Percentiles rank a stretch among this genome's conserved stretches.
These are phyloP conservation scores for Clarias magur DNA, from an alignment of 2,113 vertebrate genomes.

Conservation along the genomic window DNA sequence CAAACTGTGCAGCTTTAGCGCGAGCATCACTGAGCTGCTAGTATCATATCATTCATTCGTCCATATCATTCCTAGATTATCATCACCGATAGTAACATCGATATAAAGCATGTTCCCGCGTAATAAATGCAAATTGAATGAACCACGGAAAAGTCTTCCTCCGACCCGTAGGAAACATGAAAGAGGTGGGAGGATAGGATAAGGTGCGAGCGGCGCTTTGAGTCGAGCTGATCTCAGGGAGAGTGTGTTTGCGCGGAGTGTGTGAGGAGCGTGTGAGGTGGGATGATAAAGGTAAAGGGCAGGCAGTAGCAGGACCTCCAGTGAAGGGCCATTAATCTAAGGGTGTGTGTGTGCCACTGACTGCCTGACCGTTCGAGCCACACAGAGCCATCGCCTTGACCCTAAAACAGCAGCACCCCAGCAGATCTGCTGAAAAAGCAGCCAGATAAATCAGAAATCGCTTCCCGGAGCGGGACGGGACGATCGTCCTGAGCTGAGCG, in stretches of 20 bases:
- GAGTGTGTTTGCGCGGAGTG: conserved; percentile 24
- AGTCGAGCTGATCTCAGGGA: conserved; percentile 9
- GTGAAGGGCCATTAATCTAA: conserved; percentile 60
- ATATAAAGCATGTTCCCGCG: neutral
- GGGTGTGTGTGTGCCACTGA: conserved; percentile 55
- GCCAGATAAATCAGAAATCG: conserved; percentile 50
- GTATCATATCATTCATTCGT: neutral
- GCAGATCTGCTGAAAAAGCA: conserved; percentile 71
- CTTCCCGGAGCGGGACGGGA: conserved; percentile 59
- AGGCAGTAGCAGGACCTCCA: conserved; percentile 51
- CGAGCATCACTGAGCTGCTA: neutral
- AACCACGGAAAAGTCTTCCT: neutral
- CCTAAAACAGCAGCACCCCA: conserved; percentile 66
- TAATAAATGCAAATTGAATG: neutral
- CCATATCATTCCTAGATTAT: too few relatives aligned
- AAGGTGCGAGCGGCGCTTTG: neutral
- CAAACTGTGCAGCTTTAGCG: neutral
- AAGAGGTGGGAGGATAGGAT: neutral
- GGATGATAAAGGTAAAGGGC: conserved; percentile 52
- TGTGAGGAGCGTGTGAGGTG: conserved; percentile 25
- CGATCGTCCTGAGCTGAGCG: conserved; percentile 54
- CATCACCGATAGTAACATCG: neutral
- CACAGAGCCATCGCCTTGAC: conserved; percentile 73
- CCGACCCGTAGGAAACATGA: neutral
- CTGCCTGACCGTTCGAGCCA: conserved; percentile 57